phyloP scores from a whole-genome alignment of 2,888 invertebrate genomes.

The Serripes groenlandicus region DNA sequence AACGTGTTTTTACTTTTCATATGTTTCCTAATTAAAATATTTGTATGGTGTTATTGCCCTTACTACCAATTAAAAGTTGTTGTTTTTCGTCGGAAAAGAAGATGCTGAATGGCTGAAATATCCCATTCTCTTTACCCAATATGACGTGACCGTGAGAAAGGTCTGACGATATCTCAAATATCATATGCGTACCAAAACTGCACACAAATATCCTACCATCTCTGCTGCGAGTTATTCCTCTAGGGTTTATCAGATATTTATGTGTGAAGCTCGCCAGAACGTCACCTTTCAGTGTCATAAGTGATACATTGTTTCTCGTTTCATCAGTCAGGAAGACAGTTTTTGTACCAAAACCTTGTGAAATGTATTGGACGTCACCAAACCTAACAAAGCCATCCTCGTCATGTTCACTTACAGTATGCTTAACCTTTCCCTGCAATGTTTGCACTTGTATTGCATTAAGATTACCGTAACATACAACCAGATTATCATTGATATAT shows the following conservation, averaged over 20 bases:
- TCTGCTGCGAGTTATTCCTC: neutral
- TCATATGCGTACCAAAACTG: neutral
- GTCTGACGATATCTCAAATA: neutral
- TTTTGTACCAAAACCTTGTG: neutral
- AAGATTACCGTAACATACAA: too few relatives aligned
- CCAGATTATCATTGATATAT: too few relatives aligned
- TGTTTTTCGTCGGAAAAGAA: neutral
- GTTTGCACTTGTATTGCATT: too few relatives aligned
- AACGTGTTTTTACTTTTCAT: too few relatives aligned
- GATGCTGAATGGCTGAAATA: neutral
- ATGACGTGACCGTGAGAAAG: neutral
- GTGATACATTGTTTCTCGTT: neutral
- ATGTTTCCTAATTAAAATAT: too few relatives aligned
- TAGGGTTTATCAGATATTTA: neutral
- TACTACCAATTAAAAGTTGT: too few relatives aligned
- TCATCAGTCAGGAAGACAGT: neutral
- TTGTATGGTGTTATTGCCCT: too few relatives aligned
- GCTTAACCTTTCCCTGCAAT: too few relatives aligned
- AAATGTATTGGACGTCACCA: neutral
- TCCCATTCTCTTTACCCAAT: neutral
- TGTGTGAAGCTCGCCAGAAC: neutral
- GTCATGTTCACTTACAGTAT: too few relatives aligned
- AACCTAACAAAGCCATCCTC: too few relatives aligned
- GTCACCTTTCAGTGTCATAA: neutral
- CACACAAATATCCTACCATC: constrained; percentile 2